phyloP scores from a whole-genome alignment of 2,797 vertebrate species.

The Oreonectes daqikongensis region DNA sequence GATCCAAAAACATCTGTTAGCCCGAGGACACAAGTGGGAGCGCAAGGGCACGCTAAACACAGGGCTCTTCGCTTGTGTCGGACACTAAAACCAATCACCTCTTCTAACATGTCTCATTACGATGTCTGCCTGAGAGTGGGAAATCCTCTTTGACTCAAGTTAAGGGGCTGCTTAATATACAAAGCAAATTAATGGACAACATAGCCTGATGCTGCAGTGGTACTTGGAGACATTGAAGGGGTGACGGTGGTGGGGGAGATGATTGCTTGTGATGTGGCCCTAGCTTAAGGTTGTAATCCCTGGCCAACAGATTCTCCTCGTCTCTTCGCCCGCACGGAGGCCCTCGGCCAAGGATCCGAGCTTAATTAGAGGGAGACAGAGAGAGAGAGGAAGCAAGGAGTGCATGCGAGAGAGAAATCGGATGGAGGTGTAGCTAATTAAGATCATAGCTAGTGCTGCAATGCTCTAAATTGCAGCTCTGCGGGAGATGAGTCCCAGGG shows the following conservation, averaged over 20 bases:
- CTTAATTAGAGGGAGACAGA: conserved; percentile 78
- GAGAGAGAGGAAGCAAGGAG: conserved; percentile 26
- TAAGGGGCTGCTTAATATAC: conserved; percentile 79
- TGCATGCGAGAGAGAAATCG: conserved; percentile 64
- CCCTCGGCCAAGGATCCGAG: conserved; percentile 74
- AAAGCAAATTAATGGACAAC: conserved; percentile 77
- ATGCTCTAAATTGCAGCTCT: conserved; percentile 78
- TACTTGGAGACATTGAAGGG: conserved; percentile 58
- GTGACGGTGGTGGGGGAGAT: conserved; percentile 66
- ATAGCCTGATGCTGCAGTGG: conserved; percentile 71
- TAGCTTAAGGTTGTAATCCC: conserved; percentile 78
- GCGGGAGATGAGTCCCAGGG: conserved; percentile 72
- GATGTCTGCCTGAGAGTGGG: conserved; percentile 66
- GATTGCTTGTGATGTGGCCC: conserved; percentile 81
- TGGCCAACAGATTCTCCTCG: conserved; percentile 74
- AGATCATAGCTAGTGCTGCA: conserved; percentile 80
- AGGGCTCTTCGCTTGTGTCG: conserved; percentile 38
- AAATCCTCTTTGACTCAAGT: conserved; percentile 74
- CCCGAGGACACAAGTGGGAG: conserved; percentile 43
- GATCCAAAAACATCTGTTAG: conserved; percentile 52
- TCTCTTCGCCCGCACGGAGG: conserved; percentile 70
- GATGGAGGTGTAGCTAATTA: conserved; percentile 84
- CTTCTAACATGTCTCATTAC: conserved; percentile 70
- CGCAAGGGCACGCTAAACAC: conserved; percentile 41
- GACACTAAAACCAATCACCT: conserved; percentile 54